Conservation (phyloP, 1,140 invertebrate species). For the Lucilia sericata region DNA sequence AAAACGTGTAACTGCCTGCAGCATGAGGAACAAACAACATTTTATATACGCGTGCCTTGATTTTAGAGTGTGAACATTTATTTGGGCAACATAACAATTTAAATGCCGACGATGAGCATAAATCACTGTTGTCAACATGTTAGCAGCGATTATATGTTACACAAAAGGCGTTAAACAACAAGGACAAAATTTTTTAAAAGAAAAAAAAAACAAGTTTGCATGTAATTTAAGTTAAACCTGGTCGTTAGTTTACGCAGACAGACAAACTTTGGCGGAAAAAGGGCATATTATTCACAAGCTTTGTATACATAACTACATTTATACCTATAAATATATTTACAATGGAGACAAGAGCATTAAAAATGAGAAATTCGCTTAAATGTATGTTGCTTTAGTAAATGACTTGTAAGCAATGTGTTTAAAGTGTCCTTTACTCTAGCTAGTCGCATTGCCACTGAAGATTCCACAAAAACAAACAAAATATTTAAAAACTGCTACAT, state of each 20-base stretch:
- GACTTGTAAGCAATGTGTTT: slow-evolving; percentile 8
- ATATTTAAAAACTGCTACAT: background rate
- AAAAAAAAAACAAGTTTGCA: background rate
- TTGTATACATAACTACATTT: background rate
- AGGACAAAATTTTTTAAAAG: background rate
- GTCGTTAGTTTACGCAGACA: background rate
- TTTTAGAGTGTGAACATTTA: slow-evolving; percentile 38
- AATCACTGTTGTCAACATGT: slow-evolving; percentile 43
- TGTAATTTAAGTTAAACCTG: slow-evolving; percentile 21
- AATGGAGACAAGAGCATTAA: slow-evolving; percentile 9
- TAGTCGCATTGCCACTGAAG: too few relatives aligned
- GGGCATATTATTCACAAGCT: background rate
- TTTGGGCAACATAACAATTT: slow-evolving; percentile 43
- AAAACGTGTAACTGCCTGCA: slow-evolving; percentile 31
- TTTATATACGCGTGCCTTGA: slow-evolving; percentile 32
- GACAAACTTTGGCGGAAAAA: background rate
- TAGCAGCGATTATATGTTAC: slow-evolving; percentile 21
- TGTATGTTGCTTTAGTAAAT: background rate
- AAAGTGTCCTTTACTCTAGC: slow-evolving; percentile 7
- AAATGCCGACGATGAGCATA: slow-evolving; percentile 41
- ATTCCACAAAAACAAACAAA: too few relatives aligned
- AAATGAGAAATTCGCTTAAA: background rate
- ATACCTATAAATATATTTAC: background rate
- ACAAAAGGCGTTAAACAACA: slow-evolving; percentile 17
- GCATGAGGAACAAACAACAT: slow-evolving; percentile 31